Percentiles rank a stretch among this genome's conserved stretches.
Conservation (phyloP, 1,140 invertebrate genomes). For the Drosophila nikananu region DNA sequence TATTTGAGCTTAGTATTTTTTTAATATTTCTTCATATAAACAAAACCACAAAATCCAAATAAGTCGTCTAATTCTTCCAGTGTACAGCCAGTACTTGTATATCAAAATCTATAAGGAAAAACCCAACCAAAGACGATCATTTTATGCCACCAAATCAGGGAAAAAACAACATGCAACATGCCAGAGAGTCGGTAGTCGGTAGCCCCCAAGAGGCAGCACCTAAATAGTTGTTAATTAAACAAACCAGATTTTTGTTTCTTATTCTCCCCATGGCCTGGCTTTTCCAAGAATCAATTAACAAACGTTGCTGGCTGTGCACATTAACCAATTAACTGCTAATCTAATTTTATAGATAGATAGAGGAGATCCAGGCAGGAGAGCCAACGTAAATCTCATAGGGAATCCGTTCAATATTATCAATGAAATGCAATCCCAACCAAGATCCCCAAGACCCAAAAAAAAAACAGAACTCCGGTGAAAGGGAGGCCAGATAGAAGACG, state of each 20-base stretch:
- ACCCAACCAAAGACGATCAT: conserved; percentile 55
- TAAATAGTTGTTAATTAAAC: conserved; percentile 80
- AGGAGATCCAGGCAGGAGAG: conserved; percentile 9
- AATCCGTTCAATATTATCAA: conserved; percentile 73
- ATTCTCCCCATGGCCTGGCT: conserved; percentile 8
- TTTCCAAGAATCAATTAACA: conserved; percentile 81
- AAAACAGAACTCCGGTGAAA: neutral
- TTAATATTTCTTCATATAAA: neutral
- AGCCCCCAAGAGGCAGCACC: conserved; percentile 24
- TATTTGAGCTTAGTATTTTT: neutral
- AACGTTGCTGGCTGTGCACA: conserved; percentile 80
- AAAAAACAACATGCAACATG: conserved; percentile 60
- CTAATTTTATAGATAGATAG: conserved; percentile 81
- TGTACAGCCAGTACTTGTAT: conserved; percentile 20
- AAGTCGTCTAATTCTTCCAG: neutral
- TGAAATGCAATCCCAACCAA: conserved; percentile 68
- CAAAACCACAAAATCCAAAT: neutral
- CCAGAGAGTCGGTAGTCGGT: conserved; percentile 21
- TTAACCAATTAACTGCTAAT: conserved; percentile 84
- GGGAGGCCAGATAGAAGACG: conserved; percentile 20
- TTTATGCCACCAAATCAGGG: conserved; percentile 70
- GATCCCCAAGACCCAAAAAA: neutral
- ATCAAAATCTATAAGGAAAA: conserved; percentile 38
- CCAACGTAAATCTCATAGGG: conserved; percentile 56
- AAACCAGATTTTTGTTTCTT: conserved; percentile 48